phyloP scores from a whole-genome alignment of 2,888 invertebrate species.

The Cryptocephalus primarius region DNA sequence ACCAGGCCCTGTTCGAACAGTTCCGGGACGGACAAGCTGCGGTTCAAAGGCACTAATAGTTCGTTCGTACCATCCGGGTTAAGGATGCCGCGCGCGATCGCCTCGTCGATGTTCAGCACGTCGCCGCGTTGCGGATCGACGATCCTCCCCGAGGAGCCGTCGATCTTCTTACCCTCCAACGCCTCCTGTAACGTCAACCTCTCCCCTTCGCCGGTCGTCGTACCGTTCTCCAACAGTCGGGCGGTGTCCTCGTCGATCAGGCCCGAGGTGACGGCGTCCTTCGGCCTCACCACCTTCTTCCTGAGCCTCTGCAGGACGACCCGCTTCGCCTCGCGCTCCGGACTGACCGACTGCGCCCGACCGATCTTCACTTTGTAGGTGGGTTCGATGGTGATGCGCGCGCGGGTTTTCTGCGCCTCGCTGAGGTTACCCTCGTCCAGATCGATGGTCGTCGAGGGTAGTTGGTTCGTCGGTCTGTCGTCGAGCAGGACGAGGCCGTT shows the following conservation, averaged over 20 bases:
- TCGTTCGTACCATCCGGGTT: slow-evolving; percentile 68
- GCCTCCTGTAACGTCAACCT: slow-evolving; percentile 65
- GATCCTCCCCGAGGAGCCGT: slow-evolving; percentile 66
- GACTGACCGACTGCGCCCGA: slow-evolving; percentile 46
- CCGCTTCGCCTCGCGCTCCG: slow-evolving; percentile 54
- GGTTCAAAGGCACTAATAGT: slow-evolving; percentile 67
- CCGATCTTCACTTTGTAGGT: slow-evolving; percentile 56
- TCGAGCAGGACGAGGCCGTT: slow-evolving; percentile 45
- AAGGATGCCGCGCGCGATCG: slow-evolving; percentile 69
- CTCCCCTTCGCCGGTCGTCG: slow-evolving; percentile 44
- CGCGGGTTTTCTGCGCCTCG: slow-evolving; percentile 47
- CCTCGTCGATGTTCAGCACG: slow-evolving; percentile 69
- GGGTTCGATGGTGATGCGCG: slow-evolving; percentile 48
- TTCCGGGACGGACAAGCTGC: slow-evolving; percentile 72
- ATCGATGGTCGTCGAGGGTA: slow-evolving; percentile 29
- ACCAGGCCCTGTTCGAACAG: slow-evolving; percentile 78
- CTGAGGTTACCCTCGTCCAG: slow-evolving; percentile 36
- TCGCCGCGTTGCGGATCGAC: slow-evolving; percentile 76
- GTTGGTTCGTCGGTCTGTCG: slow-evolving; percentile 9
- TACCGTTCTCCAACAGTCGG: slow-evolving; percentile 51
- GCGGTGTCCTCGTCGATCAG: slow-evolving; percentile 70
- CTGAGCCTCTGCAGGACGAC: slow-evolving; percentile 67
- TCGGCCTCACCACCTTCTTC: slow-evolving; percentile 61
- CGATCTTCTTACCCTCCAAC: slow-evolving; percentile 55
- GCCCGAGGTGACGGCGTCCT: slow-evolving; percentile 67